phyloP scores from a whole-genome alignment of 2,888 invertebrate genomes.

The Sylvicola cinctus region DNA sequence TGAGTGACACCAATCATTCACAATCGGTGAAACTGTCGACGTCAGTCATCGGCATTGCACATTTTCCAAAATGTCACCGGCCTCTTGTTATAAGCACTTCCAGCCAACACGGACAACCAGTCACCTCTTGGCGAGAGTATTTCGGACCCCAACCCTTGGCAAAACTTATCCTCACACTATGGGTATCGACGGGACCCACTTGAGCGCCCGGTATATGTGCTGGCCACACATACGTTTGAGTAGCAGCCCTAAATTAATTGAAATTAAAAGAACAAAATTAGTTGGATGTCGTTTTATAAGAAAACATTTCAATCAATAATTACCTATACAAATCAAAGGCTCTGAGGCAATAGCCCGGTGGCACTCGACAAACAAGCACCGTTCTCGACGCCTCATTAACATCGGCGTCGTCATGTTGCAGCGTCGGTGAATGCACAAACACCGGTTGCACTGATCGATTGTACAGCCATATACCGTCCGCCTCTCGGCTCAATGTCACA shows the following conservation, averaged over 20 bases:
- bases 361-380: background rate
- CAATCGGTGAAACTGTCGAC: no score
- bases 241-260: no score
- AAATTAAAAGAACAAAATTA: background rate
- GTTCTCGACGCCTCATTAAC: background rate
- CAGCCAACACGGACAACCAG: background rate
- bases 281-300: background rate
- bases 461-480: background rate
- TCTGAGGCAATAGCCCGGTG: background rate
- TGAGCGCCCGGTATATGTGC: no score
- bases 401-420: no score
- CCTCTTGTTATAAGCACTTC: background rate
- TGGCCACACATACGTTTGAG: no score
- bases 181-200: background rate
- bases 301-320: background rate
- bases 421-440: background rate
- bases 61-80: background rate
- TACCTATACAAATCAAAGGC: background rate
- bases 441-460: background rate
- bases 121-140: background rate
- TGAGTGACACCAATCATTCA: no score
- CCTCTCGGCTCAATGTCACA: background rate
- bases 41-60: no score
- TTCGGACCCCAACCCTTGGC: background rate
- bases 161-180: background rate